Conservation (phyloP, 2,888 invertebrate species). For the Frankliniella intonsa region DNA sequence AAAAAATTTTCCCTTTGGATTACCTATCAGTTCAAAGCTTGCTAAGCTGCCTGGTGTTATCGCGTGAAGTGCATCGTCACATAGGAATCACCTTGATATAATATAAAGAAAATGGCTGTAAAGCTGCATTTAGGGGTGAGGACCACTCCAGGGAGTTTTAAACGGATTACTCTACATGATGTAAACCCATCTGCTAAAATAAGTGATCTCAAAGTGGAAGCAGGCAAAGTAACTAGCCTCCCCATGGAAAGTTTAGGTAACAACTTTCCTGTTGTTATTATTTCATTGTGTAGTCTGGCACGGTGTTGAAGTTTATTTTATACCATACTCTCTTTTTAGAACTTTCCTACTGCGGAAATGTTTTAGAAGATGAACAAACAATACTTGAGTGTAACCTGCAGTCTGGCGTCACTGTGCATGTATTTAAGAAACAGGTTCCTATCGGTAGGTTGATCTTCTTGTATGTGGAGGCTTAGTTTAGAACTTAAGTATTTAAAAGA, state of each 20-base stretch:
- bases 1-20: too few relatives aligned
- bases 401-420: constrained; percentile 54
- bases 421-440: constrained; percentile 47
- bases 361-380: constrained; percentile 59
- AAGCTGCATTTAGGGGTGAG: background rate
- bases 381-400: constrained; percentile 59
- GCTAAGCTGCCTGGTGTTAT: too few relatives aligned
- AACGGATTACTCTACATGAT: background rate
- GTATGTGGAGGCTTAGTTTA: constrained; percentile 11
- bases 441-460: constrained; percentile 36
- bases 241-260: constrained; percentile 17
- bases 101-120: background rate
- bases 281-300: background rate
- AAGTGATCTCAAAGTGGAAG: background rate
- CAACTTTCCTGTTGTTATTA: background rate
- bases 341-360: constrained; percentile 65
- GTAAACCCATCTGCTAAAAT: background rate
- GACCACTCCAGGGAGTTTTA: background rate
- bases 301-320: background rate
- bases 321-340: constrained; percentile 48
- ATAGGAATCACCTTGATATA: too few relatives aligned
- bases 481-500: too few relatives aligned
- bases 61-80: too few relatives aligned
- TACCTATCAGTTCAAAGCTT: too few relatives aligned
- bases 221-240: background rate